A percentile compares a stretch with the other conserved stretches of the same genome.
Evolutionary conservation across 2,113 vertebrate genomes (phyloP).

Genomic region (Laticauda colubrina): DNA sequence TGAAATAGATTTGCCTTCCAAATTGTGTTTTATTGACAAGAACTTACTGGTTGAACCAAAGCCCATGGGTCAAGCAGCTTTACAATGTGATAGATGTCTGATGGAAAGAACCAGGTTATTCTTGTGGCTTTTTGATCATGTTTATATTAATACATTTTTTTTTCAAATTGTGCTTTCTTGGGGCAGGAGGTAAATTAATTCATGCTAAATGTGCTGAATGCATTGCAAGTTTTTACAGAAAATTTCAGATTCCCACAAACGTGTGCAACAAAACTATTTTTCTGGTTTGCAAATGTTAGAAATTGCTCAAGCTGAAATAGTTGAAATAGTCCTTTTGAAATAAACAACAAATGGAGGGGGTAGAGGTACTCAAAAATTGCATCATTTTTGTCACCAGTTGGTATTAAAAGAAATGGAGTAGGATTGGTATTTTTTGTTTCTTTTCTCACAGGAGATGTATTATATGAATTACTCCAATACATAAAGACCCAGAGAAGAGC

Average conservation of each 20-base stretch:
- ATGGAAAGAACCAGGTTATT: neutral
- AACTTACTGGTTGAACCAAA: neutral
- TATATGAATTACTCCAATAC: conserved; percentile 88
- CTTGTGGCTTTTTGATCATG: neutral
- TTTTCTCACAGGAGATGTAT: conserved; percentile 79
- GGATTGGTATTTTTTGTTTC: neutral
- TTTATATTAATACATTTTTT: neutral
- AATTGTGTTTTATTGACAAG: neutral
- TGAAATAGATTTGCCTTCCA: neutral
- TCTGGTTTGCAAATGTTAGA: neutral
- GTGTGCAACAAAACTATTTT: neutral
- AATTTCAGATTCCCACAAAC: neutral
- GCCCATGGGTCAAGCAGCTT: neutral
- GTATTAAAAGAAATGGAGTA: neutral
- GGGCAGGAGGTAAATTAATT: neutral
- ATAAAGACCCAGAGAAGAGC: conserved; percentile 81
- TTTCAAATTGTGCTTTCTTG: neutral
- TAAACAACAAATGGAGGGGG: neutral
- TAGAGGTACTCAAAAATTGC: neutral
- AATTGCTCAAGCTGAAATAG: neutral
- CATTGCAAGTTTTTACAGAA: neutral
- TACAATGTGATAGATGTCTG: neutral
- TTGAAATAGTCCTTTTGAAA: neutral
- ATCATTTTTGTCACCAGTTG: neutral
- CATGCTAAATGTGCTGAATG: neutral